phyloP scores from a whole-genome alignment of 2,113 vertebrate species.

The Thunnus maccoyii region DNA sequence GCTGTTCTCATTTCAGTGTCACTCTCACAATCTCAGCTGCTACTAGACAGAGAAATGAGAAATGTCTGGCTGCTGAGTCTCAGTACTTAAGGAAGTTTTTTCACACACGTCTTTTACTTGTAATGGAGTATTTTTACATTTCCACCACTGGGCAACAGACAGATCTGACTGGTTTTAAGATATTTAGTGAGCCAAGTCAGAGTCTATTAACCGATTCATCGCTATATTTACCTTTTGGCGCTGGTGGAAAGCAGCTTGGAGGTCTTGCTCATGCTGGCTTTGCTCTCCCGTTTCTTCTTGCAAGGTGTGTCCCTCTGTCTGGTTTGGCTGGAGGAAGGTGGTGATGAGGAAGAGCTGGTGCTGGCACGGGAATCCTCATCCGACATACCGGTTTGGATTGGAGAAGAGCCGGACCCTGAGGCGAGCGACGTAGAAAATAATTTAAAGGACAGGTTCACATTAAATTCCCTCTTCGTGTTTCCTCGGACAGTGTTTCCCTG shows the following conservation, averaged over 20 bases:
- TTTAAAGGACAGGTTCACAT: too few relatives aligned
- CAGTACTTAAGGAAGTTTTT: too few relatives aligned
- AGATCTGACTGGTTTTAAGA: not conserved
- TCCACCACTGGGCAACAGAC: too few relatives aligned
- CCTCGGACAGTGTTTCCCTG: too few relatives aligned
- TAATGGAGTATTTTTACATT: too few relatives aligned
- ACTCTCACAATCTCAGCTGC: too few relatives aligned
- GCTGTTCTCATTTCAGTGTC: too few relatives aligned
- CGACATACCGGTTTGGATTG: slow-evolving; percentile 92
- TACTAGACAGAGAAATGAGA: too few relatives aligned
- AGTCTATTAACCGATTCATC: not conserved
- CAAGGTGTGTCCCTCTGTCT: slow-evolving; percentile 89
- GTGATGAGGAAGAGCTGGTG: slow-evolving; percentile 97
- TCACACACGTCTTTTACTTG: too few relatives aligned
- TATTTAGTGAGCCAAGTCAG: not conserved
- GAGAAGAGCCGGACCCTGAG: slow-evolving; percentile 69
- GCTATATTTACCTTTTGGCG: slow-evolving; percentile 92
- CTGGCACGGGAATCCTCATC: slow-evolving; percentile 99
- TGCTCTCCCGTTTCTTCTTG: slow-evolving; percentile 97
- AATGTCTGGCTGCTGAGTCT: too few relatives aligned
- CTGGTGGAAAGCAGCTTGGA: slow-evolving; percentile 99
- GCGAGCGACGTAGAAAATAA: not conserved
- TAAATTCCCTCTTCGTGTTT: too few relatives aligned
- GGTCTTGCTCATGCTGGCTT: slow-evolving; percentile 99
- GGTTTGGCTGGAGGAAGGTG: slow-evolving; percentile 87